Percentiles rank a stretch among this genome's conserved stretches.
These are phyloP conservation scores for Teleogryllus oceanicus DNA, from an alignment of 2,888 invertebrate species.

Conservation along the genomic window DNA sequence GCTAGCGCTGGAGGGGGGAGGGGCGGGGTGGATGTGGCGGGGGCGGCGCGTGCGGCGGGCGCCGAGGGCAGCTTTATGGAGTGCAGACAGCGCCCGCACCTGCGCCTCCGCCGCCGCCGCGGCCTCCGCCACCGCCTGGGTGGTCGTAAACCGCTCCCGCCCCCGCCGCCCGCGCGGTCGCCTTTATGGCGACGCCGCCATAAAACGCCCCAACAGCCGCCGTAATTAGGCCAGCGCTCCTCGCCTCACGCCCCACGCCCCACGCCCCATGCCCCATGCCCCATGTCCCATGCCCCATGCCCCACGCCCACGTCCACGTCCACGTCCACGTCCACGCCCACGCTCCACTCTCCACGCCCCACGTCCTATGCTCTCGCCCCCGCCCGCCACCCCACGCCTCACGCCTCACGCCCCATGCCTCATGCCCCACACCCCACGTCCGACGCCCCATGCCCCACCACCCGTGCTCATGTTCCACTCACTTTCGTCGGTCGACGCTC, in stretches of 20 bases:
- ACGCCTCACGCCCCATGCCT: too few relatives aligned
- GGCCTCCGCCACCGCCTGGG: not conserved
- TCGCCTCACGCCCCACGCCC: not conserved
- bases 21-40: not conserved
- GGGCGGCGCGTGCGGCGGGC: not conserved
- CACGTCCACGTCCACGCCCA: too few relatives aligned
- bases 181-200: not conserved
- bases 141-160: not conserved
- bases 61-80: not conserved
- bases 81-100: not conserved
- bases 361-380: too few relatives aligned
- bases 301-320: too few relatives aligned
- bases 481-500: too few relatives aligned
- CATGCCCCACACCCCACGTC: too few relatives aligned
- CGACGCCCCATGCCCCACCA: too few relatives aligned
- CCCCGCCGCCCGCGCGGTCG: not conserved
- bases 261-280: too few relatives aligned
- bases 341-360: too few relatives aligned
- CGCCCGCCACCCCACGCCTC: too few relatives aligned
- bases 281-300: too few relatives aligned
- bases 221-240: not conserved
- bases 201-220: not conserved
- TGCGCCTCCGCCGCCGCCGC: not conserved
- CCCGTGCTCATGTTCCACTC: too few relatives aligned
- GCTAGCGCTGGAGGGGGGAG: not conserved